Evolutionary conservation across 2,113 vertebrate genomes (phyloP).

Genomic region (Gallinago jamesoni): DNA sequence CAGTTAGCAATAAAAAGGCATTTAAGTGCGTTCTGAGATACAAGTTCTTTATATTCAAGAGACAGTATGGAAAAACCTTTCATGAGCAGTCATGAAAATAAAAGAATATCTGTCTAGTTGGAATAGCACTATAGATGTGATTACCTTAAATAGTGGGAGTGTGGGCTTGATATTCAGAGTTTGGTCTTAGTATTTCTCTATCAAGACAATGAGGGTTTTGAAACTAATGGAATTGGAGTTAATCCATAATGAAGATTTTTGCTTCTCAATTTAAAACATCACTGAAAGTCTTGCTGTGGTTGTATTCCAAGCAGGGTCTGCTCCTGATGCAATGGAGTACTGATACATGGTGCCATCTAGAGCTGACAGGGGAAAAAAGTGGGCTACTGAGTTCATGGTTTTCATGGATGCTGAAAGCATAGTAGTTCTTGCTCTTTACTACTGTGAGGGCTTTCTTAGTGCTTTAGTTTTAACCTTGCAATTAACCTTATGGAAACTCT

Average conservation of each 20-base stretch:
- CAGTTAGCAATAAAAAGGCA: background rate
- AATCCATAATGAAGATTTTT: background rate
- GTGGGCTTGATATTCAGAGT: background rate
- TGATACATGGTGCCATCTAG: background rate
- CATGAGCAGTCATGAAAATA: background rate
- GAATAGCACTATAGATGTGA: background rate
- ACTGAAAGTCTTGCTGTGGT: rapidly evolving
- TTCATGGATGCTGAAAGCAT: background rate
- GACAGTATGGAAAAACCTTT: background rate
- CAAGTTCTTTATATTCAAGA: background rate
- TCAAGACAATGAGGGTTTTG: background rate
- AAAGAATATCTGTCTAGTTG: background rate
- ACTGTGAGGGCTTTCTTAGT: background rate
- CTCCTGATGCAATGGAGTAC: background rate
- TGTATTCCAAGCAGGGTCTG: rapidly evolving
- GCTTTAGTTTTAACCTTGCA: background rate
- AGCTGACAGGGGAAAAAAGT: background rate
- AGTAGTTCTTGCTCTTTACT: background rate
- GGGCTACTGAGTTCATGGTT: rapidly evolving
- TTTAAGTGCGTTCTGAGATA: background rate
- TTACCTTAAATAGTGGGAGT: background rate
- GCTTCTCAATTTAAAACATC: background rate
- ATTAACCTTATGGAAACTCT: background rate
- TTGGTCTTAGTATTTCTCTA: background rate
- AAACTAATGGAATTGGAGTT: background rate